Evolutionary conservation across 2,888 invertebrate species (phyloP), one percentile per base, ranked within the genome.

Genomic region (Sarcophaga caerulescens): DNA sequence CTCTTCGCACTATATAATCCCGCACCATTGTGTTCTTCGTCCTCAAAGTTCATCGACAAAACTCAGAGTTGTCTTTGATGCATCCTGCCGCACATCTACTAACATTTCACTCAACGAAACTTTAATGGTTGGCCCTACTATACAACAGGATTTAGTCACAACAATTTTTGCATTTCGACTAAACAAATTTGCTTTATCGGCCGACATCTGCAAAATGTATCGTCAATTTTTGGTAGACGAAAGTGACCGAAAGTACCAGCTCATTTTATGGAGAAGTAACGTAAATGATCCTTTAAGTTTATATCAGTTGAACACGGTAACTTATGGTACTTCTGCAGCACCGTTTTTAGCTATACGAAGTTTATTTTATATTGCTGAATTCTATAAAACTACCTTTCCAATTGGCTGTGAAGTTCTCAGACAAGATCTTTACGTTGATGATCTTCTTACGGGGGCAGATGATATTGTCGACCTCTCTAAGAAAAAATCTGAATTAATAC

Each of bases 41-140:
- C 75, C 82, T 10, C 78, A 85, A 12, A 87, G 83, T 35, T 5
- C 68, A 0, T 47, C 87, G 47, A 83, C 81, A n/a, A 85, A 84
- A 25, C 21, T 86, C 3, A 60, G 77, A 12, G 81, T 83, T 2
- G 80, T 78, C 12, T 85, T 85, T 77, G 85, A 85, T 23, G 85
- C 73, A 0, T 83, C 82, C 1, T 73, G 60, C n/a, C 52, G 63
- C 6, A 87, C 83, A 0, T 83, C 87, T 4, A 35, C 78, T 12
- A 87, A 85, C 57, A 65, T 35, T 19, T 86, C 85, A 0, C 71
- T 87, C 25, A 88, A 88, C 66, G 87, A 87, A 25, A 73, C 78
- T 3, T 65, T 87, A 44, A 84, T 86, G 80, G 75, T 84, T 21
- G 85, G 87, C 6, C 86, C 87, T 47, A 86, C 84, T 1, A 81